Conservation (phyloP, 2,797 vertebrate genomes). For the Choloepus didactylus region DNA sequence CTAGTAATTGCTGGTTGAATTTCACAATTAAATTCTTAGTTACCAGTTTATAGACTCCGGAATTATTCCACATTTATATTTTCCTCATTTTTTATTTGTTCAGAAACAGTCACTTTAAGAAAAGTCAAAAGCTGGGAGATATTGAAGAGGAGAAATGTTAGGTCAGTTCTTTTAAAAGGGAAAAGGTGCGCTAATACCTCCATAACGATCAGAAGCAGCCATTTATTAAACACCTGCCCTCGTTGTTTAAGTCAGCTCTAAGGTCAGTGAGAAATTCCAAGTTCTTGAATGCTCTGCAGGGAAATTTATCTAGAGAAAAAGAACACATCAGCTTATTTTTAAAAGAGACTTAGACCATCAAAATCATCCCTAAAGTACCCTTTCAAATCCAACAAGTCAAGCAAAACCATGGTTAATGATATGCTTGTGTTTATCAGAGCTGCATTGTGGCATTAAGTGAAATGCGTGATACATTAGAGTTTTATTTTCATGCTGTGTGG, state of each 20-base stretch:
- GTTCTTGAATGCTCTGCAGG: slow-evolving; percentile 4
- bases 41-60: not conserved
- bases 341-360: slow-evolving; percentile 63
- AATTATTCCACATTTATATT: slow-evolving; percentile 41
- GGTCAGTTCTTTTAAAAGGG: slow-evolving; percentile 35
- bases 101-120: slow-evolving; percentile 33
- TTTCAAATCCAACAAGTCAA: slow-evolving; percentile 77
- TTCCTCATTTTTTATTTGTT: not conserved
- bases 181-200: not conserved
- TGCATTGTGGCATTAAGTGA: slow-evolving; percentile 37
- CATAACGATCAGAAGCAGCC: not conserved
- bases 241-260: slow-evolving; percentile 12
- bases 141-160: slow-evolving; percentile 47
- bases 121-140: slow-evolving; percentile 14
- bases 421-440: slow-evolving; percentile 65
- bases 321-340: slow-evolving; percentile 68
- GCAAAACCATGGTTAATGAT: slow-evolving; percentile 69
- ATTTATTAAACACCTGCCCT: slow-evolving; percentile 53
- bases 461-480: slow-evolving; percentile 67
- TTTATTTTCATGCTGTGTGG: slow-evolving; percentile 60
- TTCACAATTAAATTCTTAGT: slow-evolving; percentile 42
- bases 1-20: not conserved
- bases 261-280: slow-evolving; percentile 44
- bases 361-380: slow-evolving; percentile 57
- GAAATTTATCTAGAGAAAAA: slow-evolving; percentile 73